A percentile compares a stretch with the other conserved stretches of the same genome.
These are phyloP conservation scores for Meandrina meandrites DNA, from an alignment of 92 coral and sea anemone species.

Conservation along the genomic window DNA sequence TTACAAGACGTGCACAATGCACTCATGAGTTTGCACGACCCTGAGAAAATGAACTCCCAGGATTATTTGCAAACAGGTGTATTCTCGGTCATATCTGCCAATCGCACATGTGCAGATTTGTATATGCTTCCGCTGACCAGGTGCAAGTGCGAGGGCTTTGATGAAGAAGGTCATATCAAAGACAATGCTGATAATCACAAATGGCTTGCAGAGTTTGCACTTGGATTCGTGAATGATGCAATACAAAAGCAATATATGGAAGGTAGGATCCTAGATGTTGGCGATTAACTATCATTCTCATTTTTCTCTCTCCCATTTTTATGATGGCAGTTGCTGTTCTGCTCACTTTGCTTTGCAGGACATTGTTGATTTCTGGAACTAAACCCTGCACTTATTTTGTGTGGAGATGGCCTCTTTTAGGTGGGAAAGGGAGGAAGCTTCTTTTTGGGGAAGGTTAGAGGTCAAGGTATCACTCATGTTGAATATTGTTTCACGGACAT, in stretches of 20 bases:
- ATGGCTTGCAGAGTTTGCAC: slow-evolving; percentile 78
- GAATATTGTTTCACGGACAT: too few species aligned
- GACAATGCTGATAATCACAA: slow-evolving; percentile 51
- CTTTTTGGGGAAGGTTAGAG: background rate
- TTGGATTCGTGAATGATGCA: slow-evolving; percentile 64
- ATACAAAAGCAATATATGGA: slow-evolving; percentile 64
- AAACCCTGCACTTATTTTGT: too few species aligned
- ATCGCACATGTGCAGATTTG: slow-evolving; percentile 79
- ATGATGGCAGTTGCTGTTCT: background rate
- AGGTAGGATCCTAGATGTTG: slow-evolving; percentile 34
- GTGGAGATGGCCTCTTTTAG: background rate
- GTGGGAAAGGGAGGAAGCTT: background rate
- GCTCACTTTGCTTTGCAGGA: too few species aligned
- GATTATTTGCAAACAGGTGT: slow-evolving; percentile 61
- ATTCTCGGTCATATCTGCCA: slow-evolving; percentile 60
- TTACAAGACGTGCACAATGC: slow-evolving; percentile 77
- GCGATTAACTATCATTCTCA: too few species aligned
- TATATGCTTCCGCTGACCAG: slow-evolving; percentile 73
- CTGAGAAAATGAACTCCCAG: slow-evolving; percentile 33
- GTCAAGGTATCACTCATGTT: background rate
- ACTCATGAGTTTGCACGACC: slow-evolving; percentile 72
- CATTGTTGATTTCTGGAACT: too few species aligned
- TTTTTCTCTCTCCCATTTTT: too few species aligned
- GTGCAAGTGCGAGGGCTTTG: slow-evolving; percentile 82
- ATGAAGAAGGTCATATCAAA: slow-evolving; percentile 37